A percentile compares a stretch with the other conserved stretches of the same genome.
Conservation (phyloP, 2,797 vertebrate genomes). For the Megaceryle alcyon region DNA sequence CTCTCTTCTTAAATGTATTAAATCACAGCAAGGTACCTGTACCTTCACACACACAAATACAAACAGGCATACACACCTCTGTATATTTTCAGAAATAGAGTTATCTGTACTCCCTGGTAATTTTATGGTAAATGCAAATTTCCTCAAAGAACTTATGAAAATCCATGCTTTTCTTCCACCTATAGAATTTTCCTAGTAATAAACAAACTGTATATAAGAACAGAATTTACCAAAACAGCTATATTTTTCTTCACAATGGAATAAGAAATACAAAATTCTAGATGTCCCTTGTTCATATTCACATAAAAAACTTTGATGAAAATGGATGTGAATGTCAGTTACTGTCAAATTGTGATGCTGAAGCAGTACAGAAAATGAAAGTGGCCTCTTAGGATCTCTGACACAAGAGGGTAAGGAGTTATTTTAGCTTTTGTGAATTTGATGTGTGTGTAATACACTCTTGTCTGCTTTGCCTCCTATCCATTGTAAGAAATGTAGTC, state of each 20-base stretch:
- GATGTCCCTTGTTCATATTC: background rate
- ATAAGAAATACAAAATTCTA: background rate
- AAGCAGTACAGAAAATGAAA: background rate
- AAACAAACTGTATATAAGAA: background rate
- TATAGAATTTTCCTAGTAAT: background rate
- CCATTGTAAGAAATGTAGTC: background rate
- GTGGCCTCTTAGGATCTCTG: background rate
- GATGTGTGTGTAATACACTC: background rate
- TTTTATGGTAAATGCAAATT: background rate
- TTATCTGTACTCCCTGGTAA: background rate
- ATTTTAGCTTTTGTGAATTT: background rate
- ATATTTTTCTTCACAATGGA: background rate
- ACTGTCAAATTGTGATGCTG: background rate
- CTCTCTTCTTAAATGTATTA: background rate
- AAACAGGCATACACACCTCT: accelerated
- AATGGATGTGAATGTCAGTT: background rate
- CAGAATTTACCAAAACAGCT: background rate
- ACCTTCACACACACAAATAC: background rate
- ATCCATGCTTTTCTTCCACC: background rate
- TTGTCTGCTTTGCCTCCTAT: background rate
- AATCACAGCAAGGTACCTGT: background rate
- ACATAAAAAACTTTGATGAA: background rate
- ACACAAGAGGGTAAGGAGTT: background rate
- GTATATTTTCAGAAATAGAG: background rate
- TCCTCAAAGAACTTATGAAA: background rate